phyloP scores from a whole-genome alignment of 2,888 invertebrate genomes.

The Hirtodrosophila cameraria region DNA sequence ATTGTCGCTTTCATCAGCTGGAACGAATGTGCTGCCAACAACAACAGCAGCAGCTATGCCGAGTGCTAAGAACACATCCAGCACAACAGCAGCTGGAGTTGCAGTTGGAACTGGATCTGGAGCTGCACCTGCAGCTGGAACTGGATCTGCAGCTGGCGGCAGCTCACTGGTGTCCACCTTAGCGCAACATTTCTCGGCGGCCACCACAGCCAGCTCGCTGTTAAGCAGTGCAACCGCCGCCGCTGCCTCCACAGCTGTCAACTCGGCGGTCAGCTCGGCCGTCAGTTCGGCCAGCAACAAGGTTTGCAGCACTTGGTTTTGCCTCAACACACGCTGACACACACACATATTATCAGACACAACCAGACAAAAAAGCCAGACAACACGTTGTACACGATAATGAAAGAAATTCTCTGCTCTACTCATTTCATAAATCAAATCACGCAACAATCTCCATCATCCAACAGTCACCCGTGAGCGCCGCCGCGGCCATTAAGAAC shows the following conservation, averaged over 20 bases:
- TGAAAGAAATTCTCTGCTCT: slow-evolving; percentile 64
- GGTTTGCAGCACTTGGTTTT: slow-evolving; percentile 73
- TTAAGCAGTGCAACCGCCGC: slow-evolving; percentile 55
- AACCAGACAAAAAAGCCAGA: slow-evolving; percentile 13
- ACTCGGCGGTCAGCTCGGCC: too few relatives aligned
- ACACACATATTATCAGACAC: slow-evolving; percentile 12
- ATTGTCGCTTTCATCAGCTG: slow-evolving; percentile 49
- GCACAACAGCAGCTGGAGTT: slow-evolving; percentile 18
- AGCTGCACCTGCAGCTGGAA: slow-evolving; percentile 5
- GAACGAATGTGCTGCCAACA: slow-evolving; percentile 28
- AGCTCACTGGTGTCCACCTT: slow-evolving; percentile 77
- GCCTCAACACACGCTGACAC: slow-evolving; percentile 9
- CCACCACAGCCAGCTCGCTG: slow-evolving; percentile 71
- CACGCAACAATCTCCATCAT: slow-evolving; percentile 50
- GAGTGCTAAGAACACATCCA: slow-evolving; percentile 33
- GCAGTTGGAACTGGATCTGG: slow-evolving; percentile 7
- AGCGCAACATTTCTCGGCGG: slow-evolving; percentile 80
- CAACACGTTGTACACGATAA: slow-evolving; percentile 45
- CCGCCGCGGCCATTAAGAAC: slow-evolving; percentile 81
- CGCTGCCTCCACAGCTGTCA: slow-evolving; percentile 58
- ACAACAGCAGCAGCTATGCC: slow-evolving; percentile 28
- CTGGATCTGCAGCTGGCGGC: slow-evolving; percentile 11
- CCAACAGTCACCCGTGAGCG: slow-evolving; percentile 80
- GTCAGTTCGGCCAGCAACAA: slow-evolving; percentile 69
- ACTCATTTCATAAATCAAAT: slow-evolving; percentile 71